Evolutionary conservation across 1,140 invertebrate genomes (phyloP).

Genomic region (Papilio glaucus): DNA sequence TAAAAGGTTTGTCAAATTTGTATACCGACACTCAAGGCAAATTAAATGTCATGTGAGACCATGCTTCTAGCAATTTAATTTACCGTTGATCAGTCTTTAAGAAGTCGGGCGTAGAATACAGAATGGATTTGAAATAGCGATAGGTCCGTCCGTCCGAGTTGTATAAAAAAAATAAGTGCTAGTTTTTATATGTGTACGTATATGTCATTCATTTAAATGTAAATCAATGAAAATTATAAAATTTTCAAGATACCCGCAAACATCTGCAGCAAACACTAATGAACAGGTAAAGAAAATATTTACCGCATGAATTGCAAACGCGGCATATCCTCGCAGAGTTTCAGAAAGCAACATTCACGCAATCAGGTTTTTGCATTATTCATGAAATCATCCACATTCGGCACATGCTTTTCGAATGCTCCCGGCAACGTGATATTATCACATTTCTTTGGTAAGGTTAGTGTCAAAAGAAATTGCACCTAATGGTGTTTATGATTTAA

Average conservation of each 20-base stretch:
- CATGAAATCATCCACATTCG: slow-evolving; percentile 36
- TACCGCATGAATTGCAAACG: slow-evolving; percentile 29
- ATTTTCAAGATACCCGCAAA: slow-evolving; percentile 1
- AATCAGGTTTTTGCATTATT: slow-evolving; percentile 36
- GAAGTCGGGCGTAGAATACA: too few species aligned
- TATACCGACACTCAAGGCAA: too few species aligned
- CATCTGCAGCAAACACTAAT: slow-evolving; percentile 15
- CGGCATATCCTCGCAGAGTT: slow-evolving; percentile 24
- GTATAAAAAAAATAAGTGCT: too few species aligned
- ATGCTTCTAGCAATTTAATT: too few species aligned
- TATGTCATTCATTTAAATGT: not conserved
- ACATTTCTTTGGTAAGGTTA: slow-evolving; percentile 24
- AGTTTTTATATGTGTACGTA: too few species aligned
- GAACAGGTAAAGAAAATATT: slow-evolving; percentile 32
- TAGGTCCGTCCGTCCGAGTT: too few species aligned
- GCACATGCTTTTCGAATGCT: slow-evolving; percentile 31
- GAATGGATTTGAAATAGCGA: too few species aligned
- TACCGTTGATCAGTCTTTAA: too few species aligned
- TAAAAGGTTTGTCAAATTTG: too few species aligned
- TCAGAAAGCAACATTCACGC: slow-evolving; percentile 32
- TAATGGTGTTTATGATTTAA: too few species aligned
- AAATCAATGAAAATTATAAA: not conserved
- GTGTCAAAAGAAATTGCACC: slow-evolving; percentile 7
- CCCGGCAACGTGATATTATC: slow-evolving; percentile 16
- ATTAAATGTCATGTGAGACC: too few species aligned